These are phyloP conservation scores for Prionailurus viverrinus DNA, from an alignment of 2,113 vertebrate genomes.

Conservation along the genomic window DNA sequence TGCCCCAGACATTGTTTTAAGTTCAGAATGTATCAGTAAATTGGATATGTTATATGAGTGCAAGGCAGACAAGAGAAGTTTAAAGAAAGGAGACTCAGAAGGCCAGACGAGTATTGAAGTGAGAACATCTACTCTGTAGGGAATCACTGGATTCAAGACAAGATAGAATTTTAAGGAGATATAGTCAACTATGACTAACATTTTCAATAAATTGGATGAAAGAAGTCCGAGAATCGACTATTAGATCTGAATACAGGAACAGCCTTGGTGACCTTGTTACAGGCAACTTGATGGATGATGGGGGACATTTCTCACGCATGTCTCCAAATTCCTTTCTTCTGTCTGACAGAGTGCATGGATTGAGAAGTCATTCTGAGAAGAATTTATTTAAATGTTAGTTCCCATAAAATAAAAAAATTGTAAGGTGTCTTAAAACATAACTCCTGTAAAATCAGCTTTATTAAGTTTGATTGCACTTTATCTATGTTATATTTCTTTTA, in stretches of 20 bases:
- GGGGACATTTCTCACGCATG: background rate
- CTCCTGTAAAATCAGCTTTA: background rate
- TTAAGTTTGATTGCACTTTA: background rate
- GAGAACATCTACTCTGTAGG: background rate
- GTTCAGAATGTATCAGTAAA: background rate
- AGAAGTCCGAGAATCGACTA: background rate
- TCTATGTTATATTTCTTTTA: background rate
- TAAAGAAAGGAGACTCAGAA: background rate
- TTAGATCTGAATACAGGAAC: background rate
- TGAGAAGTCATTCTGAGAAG: background rate
- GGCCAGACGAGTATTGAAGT: background rate
- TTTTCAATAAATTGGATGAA: background rate
- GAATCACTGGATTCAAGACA: background rate
- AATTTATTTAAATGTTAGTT: background rate
- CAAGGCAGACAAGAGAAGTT: background rate
- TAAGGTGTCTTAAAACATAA: background rate
- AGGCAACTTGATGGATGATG: background rate
- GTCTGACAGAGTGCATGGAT: background rate
- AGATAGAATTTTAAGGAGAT: background rate
- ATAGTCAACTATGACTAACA: background rate
- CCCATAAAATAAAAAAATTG: background rate
- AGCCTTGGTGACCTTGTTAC: background rate
- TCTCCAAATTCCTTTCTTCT: background rate
- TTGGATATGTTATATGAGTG: background rate
- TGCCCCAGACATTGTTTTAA: background rate